Conservation (phyloP, 1,140 invertebrate genomes). For the Drosophila grimshawi region DNA sequence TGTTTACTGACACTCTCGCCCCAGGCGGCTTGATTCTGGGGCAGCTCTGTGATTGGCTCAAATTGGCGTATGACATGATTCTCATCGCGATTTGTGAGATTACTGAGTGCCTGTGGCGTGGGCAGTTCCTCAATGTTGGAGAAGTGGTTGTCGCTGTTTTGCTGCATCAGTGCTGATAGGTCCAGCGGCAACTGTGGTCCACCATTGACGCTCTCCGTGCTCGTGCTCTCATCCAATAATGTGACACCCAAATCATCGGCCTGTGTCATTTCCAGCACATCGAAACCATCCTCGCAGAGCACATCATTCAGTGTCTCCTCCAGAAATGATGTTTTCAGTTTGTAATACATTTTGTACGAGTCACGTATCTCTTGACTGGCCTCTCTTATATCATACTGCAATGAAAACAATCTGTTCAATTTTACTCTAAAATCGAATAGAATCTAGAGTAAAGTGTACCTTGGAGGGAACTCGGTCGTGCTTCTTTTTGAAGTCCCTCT, state of each 20-base stretch:
- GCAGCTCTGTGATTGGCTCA: conserved; percentile 58
- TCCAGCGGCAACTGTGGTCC: conserved; percentile 66
- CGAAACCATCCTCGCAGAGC: conserved; percentile 82
- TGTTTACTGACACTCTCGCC: conserved; percentile 86
- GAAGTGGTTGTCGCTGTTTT: conserved; percentile 27
- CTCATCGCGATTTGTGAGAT: conserved; percentile 63
- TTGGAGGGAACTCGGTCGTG: conserved; percentile 90
- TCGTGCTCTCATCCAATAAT: conserved; percentile 26
- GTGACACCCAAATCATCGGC: conserved; percentile 61
- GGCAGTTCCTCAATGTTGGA: conserved; percentile 44
- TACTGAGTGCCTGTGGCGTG: conserved; percentile 46
- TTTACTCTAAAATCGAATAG: not conserved
- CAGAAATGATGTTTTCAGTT: conserved; percentile 89
- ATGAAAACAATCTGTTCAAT: not conserved
- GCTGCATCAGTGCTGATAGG: conserved; percentile 59
- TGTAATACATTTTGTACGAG: conserved; percentile 92
- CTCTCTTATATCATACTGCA: conserved; percentile 90
- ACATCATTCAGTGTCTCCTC: conserved; percentile 88
- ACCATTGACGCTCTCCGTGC: conserved; percentile 50
- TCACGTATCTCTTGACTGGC: conserved; percentile 89
- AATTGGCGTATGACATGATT: conserved; percentile 69
- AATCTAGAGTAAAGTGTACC: conserved; percentile 82
- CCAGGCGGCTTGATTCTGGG: conserved; percentile 86
- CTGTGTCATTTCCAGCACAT: conserved; percentile 83
- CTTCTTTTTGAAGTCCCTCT: conserved; percentile 90